Conservation (phyloP, 2,888 invertebrate species). For the Polietes domitor region DNA sequence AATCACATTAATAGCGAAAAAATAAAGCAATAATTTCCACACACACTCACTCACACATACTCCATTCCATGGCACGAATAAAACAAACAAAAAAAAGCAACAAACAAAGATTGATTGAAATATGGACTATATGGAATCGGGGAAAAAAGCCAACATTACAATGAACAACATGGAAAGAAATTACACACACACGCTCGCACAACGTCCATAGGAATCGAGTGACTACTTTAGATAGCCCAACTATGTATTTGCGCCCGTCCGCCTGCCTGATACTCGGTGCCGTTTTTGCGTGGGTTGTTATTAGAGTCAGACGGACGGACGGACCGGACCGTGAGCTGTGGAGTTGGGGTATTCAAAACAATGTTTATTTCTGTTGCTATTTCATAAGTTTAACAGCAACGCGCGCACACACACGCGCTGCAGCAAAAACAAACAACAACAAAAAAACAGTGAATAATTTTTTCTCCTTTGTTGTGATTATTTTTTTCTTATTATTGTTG, state of each 20-base stretch:
- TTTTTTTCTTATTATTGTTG: background rate
- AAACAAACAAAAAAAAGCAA: conserved; percentile 31
- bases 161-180: conserved; percentile 29
- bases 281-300: conserved; percentile 45
- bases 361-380: conserved; percentile 37
- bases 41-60: background rate
- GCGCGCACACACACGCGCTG: background rate
- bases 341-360: conserved; percentile 26
- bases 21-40: conserved; percentile 38
- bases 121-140: conserved; percentile 37
- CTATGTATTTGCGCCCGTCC: background rate
- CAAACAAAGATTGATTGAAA: conserved; percentile 57
- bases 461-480: conserved; percentile 29
- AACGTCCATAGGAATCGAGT: background rate
- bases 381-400: conserved; percentile 38
- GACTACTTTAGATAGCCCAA: conserved; percentile 36
- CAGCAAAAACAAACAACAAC: background rate
- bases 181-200: no score
- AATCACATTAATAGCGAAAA: conserved; percentile 56
- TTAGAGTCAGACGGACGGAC: conserved; percentile 27
- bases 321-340: background rate
- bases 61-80: conserved; percentile 1
- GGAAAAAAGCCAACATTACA: conserved; percentile 38
- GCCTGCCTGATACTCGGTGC: background rate
- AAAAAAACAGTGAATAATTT: background rate